phyloP scores from a whole-genome alignment of 2,113 vertebrate genomes.

The Thymallus thymallus region DNA sequence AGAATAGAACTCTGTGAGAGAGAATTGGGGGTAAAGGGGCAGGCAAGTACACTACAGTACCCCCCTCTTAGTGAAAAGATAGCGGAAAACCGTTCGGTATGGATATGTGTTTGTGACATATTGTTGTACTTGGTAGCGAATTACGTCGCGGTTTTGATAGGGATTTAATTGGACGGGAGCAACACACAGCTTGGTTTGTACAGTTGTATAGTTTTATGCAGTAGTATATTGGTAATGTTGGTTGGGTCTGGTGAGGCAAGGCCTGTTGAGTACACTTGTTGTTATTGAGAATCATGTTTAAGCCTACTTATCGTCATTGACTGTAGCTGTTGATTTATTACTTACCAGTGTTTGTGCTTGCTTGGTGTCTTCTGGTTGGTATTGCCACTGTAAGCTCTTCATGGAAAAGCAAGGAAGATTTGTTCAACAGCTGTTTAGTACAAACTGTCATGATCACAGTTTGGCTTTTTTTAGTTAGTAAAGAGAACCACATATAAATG shows the following conservation, averaged over 20 bases:
- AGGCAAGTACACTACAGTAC: slow-evolving; percentile 28
- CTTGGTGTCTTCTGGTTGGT: neutral
- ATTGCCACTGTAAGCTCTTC: neutral
- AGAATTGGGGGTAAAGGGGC: slow-evolving; percentile 8
- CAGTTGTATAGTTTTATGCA: neutral
- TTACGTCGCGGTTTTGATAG: slow-evolving; percentile 13
- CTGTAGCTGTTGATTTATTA: neutral
- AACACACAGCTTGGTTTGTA: slow-evolving; percentile 3
- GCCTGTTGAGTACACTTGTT: neutral
- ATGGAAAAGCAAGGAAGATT: too few relatives aligned
- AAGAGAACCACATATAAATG: too few relatives aligned
- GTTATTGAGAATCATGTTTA: too few relatives aligned
- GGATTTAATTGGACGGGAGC: slow-evolving; percentile 39
- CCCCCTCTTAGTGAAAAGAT: slow-evolving; percentile 35
- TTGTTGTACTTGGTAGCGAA: neutral
- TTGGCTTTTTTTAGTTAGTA: too few relatives aligned
- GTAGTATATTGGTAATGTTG: neutral
- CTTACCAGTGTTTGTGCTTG: neutral
- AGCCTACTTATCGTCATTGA: too few relatives aligned
- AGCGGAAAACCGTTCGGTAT: slow-evolving; percentile 36
- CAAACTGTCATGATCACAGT: too few relatives aligned
- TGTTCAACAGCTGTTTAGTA: too few relatives aligned
- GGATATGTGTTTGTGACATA: slow-evolving; percentile 31
- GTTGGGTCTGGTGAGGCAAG: neutral
- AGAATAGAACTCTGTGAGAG: slow-evolving; percentile 63